Percentiles rank a stretch among this genome's conserved stretches.
These are phyloP conservation scores for Brevimyrus niger DNA, from an alignment of 2,113 vertebrate genomes.

Conservation along the genomic window DNA sequence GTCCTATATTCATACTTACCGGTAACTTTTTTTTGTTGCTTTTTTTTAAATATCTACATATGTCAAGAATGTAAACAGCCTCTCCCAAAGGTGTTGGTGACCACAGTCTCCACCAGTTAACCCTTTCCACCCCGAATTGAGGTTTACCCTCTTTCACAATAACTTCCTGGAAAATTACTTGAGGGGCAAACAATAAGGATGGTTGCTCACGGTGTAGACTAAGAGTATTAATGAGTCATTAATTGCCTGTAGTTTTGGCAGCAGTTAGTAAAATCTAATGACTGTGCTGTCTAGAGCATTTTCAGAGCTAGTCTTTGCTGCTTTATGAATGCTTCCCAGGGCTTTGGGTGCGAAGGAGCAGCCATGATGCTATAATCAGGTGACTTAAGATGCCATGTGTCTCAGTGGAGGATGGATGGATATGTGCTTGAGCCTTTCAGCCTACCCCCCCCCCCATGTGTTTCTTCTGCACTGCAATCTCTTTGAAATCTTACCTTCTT, in stretches of 20 bases:
- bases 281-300: background rate
- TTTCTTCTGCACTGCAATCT: background rate
- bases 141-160: background rate
- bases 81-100: constrained; percentile 7
- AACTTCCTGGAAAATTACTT: background rate
- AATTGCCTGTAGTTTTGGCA: background rate
- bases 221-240: background rate
- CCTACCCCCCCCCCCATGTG: background rate
- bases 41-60: background rate
- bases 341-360: background rate
- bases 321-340: background rate
- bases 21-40: background rate
- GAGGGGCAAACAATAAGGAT: too few species aligned
- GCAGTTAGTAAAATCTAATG: background rate
- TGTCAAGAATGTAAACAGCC: constrained; percentile 1
- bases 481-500: background rate
- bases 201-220: background rate
- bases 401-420: background rate
- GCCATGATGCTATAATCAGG: background rate
- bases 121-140: background rate
- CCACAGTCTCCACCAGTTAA: background rate
- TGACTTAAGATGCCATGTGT: background rate
- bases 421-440: background rate
- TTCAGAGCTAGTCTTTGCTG: background rate
- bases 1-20: background rate